Conservation (phyloP, 2,113 vertebrate genomes). For the Psammodynastes pulverulentus region DNA sequence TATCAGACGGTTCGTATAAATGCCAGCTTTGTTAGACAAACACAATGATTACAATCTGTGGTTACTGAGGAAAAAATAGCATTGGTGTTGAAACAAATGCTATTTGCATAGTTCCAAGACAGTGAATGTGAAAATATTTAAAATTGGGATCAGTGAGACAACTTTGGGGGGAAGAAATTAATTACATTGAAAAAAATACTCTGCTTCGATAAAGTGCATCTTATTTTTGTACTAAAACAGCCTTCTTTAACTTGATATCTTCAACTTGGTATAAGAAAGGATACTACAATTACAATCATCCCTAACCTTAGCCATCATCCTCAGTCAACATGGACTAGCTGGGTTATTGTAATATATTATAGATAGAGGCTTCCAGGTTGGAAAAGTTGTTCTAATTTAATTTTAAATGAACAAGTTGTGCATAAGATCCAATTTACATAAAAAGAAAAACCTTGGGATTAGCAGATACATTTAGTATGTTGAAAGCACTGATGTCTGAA, state of each 20-base stretch:
- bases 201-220: conserved; percentile 15
- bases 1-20: conserved; percentile 3
- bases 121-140: conserved; percentile 32
- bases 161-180: conserved; percentile 32
- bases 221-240: not conserved
- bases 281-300: not conserved
- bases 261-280: not conserved
- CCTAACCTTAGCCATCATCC: not conserved
- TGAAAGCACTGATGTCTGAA: not conserved
- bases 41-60: not conserved
- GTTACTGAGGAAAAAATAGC: not conserved
- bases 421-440: not conserved
- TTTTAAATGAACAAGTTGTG: not conserved
- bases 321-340: not conserved
- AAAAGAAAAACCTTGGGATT: not conserved
- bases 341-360: not conserved
- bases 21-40: conserved; percentile 40
- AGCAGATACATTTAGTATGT: not conserved
- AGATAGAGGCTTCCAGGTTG: not conserved
- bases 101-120: conserved; percentile 40
- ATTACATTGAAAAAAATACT: conserved; percentile 21
- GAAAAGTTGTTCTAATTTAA: not conserved
- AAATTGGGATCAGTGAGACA: not conserved
- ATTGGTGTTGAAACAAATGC: conserved; percentile 26
- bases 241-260: not conserved